These are phyloP conservation scores for Apis laboriosa DNA, from an alignment of 1,140 invertebrate genomes.

Conservation along the genomic window DNA sequence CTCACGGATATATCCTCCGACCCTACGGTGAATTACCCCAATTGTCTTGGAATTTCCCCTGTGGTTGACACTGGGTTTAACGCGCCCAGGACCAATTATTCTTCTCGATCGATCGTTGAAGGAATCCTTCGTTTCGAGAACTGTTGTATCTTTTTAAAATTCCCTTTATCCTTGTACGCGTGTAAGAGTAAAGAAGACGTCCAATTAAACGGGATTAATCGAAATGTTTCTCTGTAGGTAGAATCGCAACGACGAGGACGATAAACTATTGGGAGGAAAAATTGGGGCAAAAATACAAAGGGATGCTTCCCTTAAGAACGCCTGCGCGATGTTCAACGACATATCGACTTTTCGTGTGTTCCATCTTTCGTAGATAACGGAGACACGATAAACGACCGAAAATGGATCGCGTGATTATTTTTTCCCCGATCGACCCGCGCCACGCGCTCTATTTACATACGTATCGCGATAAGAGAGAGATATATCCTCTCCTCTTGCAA, in stretches of 20 bases:
- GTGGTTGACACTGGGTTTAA: conserved; percentile 17
- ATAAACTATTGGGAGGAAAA: not conserved
- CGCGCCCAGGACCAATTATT: not conserved
- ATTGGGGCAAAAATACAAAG: not conserved
- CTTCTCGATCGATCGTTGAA: conserved; percentile 10
- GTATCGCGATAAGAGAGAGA: not conserved
- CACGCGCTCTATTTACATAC: not conserved
- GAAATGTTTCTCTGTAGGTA: too few species aligned
- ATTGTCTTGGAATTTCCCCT: conserved; percentile 18
- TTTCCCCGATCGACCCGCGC: not conserved
- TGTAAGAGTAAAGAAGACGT: not conserved
- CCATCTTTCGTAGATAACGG: conserved; percentile 24
- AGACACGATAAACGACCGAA: conserved; percentile 7
- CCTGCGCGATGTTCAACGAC: conserved; percentile 33
- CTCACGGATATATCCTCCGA: not conserved
- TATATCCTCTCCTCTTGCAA: too few species aligned
- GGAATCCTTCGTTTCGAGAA: not conserved
- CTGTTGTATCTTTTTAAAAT: not conserved
- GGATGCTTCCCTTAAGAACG: conserved; percentile 19
- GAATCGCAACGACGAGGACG: not conserved
- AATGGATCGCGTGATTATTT: conserved; percentile 1
- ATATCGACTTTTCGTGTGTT: conserved; percentile 38
- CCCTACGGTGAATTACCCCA: not conserved
- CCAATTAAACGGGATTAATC: not conserved
- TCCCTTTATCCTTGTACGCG: too few species aligned